Evolutionary conservation across 2,888 invertebrate species (phyloP).

Genomic region (Cosmia pyralina): DNA sequence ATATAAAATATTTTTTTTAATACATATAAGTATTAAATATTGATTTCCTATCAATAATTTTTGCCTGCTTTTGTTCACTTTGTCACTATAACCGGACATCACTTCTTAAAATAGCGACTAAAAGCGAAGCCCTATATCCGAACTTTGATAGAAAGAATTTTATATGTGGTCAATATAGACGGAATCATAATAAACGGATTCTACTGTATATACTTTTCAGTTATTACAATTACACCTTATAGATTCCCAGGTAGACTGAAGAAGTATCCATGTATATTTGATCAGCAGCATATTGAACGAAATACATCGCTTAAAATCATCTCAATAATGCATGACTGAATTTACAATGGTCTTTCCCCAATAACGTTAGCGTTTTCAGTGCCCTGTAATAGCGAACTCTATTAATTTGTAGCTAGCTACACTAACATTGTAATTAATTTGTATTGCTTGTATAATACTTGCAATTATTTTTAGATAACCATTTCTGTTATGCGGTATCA

Average conservation of each 20-base stretch:
- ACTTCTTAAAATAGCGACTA: no score
- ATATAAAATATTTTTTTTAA: no score
- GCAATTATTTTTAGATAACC: constrained; percentile 15
- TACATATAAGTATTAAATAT: no score
- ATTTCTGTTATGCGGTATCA: constrained; percentile 11
- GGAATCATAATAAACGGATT: no score
- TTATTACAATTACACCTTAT: neutral
- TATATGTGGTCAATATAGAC: no score
- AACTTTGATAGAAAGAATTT: no score
- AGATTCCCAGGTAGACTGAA: neutral
- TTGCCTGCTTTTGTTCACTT: no score
- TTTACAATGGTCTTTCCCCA: constrained; percentile 33
- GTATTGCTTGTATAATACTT: neutral
- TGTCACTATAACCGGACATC: no score
- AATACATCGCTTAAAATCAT: constrained; percentile 15
- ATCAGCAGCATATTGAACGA: constrained; percentile 8
- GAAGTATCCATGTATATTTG: constrained; percentile 5
- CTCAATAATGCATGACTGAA: constrained; percentile 46
- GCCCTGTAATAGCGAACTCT: constrained; percentile 4
- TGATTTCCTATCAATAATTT: no score
- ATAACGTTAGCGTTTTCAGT: constrained; percentile 36
- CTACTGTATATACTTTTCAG: neutral
- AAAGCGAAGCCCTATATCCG: no score
- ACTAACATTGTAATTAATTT: constrained; percentile 18
- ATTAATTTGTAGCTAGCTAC: constrained; percentile 2